Percentiles rank a stretch among this genome's conserved stretches.
These are phyloP conservation scores for Schizothorax lantsangensis DNA, from an alignment of 2,797 vertebrate genomes.

Conservation along the genomic window DNA sequence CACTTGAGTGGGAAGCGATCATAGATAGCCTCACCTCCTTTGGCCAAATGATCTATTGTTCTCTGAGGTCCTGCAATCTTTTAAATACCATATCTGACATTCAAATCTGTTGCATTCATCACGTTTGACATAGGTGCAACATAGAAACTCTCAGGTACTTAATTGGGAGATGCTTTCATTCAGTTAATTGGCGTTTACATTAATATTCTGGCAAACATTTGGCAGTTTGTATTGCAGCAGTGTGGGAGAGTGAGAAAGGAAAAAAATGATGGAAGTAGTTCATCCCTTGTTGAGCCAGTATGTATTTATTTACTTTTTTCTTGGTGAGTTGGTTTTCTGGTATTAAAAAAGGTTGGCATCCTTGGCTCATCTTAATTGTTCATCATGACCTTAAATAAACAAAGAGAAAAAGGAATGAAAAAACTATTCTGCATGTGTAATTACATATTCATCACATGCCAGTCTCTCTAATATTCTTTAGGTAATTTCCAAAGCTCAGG, in stretches of 20 bases:
- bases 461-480: neutral
- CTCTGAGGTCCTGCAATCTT: neutral
- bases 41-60: slow-evolving; percentile 7
- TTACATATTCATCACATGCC: neutral
- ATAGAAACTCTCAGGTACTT: neutral
- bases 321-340: slow-evolving; percentile 22
- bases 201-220: neutral
- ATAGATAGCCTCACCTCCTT: slow-evolving; percentile 26
- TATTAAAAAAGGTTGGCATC: slow-evolving; percentile 56
- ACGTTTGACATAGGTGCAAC: neutral
- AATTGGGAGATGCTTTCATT: neutral
- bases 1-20: slow-evolving; percentile 24
- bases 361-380: slow-evolving; percentile 70
- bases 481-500: neutral
- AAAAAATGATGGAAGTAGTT: neutral
- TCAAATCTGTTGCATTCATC: neutral
- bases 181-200: neutral
- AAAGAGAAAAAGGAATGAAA: slow-evolving; percentile 43
- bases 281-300: neutral
- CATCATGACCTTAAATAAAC: slow-evolving; percentile 75
- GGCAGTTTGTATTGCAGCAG: neutral
- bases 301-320: neutral
- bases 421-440: neutral
- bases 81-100: neutral
- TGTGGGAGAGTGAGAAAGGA: neutral